Percentiles rank a stretch among this genome's conserved stretches.
Evolutionary conservation across 2,797 vertebrate species (phyloP).

Genomic region (Gephyroberyx darwinii): DNA sequence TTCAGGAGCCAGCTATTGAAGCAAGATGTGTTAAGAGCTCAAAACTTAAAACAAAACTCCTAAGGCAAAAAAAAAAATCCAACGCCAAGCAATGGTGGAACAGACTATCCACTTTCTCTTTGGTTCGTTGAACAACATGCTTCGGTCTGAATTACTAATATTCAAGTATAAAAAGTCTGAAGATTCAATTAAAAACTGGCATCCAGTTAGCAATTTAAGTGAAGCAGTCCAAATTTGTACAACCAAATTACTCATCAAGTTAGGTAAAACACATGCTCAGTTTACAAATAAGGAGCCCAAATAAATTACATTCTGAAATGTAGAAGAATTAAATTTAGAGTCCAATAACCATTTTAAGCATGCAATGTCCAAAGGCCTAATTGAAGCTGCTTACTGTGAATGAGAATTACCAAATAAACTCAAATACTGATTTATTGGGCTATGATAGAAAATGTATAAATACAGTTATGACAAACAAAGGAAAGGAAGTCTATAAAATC

Average conservation of each 20-base stretch:
- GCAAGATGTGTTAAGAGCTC: background rate
- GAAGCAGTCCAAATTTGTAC: no score
- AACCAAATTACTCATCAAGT: background rate
- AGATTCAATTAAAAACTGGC: background rate
- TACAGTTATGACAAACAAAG: constrained; percentile 28
- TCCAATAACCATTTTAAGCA: background rate
- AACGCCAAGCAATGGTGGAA: constrained; percentile 10
- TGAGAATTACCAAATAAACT: constrained; percentile 5
- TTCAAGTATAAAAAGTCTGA: background rate
- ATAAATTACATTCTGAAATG: background rate
- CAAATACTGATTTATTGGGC: background rate
- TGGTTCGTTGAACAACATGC: background rate
- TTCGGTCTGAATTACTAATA: background rate
- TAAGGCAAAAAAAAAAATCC: background rate
- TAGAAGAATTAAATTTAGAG: background rate
- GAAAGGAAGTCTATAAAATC: constrained; percentile 42
- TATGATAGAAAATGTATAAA: constrained; percentile 3
- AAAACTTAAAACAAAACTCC: background rate
- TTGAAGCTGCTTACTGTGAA: background rate
- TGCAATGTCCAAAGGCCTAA: background rate
- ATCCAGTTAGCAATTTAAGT: background rate
- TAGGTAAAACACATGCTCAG: background rate
- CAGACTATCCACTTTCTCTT: constrained; percentile 22
- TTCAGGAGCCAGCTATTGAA: background rate
- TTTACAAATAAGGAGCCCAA: background rate